These are phyloP conservation scores for Chrysolina haemoptera DNA, from an alignment of 2,888 invertebrate species.

Conservation along the genomic window DNA sequence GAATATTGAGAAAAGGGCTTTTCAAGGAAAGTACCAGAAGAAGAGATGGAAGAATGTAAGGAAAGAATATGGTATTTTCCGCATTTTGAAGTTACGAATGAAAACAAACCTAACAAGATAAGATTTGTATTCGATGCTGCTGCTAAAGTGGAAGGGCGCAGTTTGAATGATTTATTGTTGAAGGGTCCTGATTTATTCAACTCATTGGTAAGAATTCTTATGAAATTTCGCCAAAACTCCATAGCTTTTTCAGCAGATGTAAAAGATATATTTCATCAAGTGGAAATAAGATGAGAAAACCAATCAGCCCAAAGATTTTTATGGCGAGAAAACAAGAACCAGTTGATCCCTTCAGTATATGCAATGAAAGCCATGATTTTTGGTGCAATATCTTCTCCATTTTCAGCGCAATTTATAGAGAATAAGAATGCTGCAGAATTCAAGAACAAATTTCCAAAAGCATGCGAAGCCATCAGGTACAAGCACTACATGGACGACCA, in stretches of 20 bases:
- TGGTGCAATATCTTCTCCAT: background rate
- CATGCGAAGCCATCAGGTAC: conserved; percentile 1
- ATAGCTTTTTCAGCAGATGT: conserved; percentile 14
- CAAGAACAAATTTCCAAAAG: background rate
- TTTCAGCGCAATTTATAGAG: conserved; percentile 5
- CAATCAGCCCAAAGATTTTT: conserved; percentile 13
- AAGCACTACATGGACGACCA: background rate
- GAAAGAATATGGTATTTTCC: background rate
- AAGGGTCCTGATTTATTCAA: conserved; percentile 8
- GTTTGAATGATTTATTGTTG: conserved; percentile 4
- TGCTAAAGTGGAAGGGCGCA: background rate
- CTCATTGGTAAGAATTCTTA: background rate
- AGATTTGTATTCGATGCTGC: conserved; percentile 13
- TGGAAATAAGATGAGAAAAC: background rate
- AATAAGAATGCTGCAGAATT: background rate
- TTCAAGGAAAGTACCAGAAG: background rate
- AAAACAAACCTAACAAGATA: conserved; percentile 6
- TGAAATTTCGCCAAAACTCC: background rate
- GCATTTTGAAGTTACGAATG: background rate
- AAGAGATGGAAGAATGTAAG: background rate
- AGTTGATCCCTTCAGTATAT: background rate
- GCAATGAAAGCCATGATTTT: no score
- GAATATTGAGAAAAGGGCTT: conserved; percentile 6
- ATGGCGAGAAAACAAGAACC: background rate
- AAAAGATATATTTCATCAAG: conserved; percentile 15